Conservation (phyloP, 2,113 vertebrate genomes). For the Catagonus wagneri region DNA sequence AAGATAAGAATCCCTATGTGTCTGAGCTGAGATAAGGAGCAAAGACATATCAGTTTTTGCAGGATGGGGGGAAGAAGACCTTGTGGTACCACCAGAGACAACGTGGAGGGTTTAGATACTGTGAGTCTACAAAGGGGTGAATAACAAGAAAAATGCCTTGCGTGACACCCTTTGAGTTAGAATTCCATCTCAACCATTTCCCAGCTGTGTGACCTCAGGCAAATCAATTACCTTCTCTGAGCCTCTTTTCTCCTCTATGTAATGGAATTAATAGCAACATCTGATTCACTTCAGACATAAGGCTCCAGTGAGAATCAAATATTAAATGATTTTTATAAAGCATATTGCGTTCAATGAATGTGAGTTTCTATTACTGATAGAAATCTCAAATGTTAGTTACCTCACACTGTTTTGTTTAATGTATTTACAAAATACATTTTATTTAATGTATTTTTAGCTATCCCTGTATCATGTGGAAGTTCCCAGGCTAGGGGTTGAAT, state of each 20-base stretch:
- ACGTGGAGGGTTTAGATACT: fast-evolving
- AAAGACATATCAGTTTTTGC: not conserved
- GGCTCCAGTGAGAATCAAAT: not conserved
- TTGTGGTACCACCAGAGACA: too few species aligned
- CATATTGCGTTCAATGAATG: not conserved
- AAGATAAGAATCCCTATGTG: not conserved
- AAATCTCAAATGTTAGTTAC: not conserved
- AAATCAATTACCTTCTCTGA: not conserved
- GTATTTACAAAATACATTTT: too few species aligned
- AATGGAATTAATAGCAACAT: not conserved
- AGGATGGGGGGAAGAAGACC: not conserved
- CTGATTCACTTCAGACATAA: not conserved
- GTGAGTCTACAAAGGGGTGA: fast-evolving
- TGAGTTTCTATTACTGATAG: not conserved
- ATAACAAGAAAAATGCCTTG: not conserved
- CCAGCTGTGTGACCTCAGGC: not conserved
- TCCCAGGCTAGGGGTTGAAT: too few species aligned
- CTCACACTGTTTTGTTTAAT: not conserved
- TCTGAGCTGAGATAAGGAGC: not conserved
- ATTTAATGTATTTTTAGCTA: too few species aligned
- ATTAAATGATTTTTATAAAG: not conserved
- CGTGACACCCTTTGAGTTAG: not conserved
- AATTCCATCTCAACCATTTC: not conserved
- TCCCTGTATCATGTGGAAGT: too few species aligned
- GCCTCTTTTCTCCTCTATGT: not conserved